Evolutionary conservation across 2,797 vertebrate genomes (phyloP).

Genomic region (Coluber constrictor): DNA sequence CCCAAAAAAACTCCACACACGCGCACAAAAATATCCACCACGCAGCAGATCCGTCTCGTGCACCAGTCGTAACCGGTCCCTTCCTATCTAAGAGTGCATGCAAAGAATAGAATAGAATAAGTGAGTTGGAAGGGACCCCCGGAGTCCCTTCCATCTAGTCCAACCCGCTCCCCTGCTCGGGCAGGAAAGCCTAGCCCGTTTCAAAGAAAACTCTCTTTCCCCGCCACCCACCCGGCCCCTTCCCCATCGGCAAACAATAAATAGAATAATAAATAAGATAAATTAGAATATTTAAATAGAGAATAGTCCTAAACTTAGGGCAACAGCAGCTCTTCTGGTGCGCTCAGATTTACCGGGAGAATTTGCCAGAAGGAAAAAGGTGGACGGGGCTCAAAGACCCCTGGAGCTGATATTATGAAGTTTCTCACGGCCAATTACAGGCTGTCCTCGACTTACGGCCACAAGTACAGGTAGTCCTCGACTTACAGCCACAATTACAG

Average conservation of each 20-base stretch:
- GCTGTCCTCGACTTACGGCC: too few species aligned
- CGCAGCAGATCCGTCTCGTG: neutral
- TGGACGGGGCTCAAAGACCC: neutral
- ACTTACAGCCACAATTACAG: too few species aligned
- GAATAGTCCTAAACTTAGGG: neutral
- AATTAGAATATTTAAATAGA: constrained; percentile 67
- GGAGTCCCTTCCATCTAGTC: too few species aligned
- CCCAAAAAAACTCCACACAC: accelerated
- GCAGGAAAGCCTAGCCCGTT: too few species aligned
- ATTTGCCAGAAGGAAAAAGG: neutral
- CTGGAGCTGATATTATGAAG: neutral
- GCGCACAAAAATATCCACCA: too few species aligned
- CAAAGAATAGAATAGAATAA: neutral
- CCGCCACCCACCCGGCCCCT: neutral
- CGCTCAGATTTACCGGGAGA: too few species aligned
- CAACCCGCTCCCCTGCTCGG: too few species aligned
- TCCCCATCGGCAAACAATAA: constrained; percentile 60
- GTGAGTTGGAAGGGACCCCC: too few species aligned
- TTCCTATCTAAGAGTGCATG: constrained; percentile 35
- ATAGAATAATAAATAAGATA: constrained; percentile 66
- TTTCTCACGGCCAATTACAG: neutral
- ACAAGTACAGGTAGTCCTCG: too few species aligned
- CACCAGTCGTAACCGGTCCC: constrained; percentile 16
- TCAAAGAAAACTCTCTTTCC: neutral
- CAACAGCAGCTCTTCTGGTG: neutral